Base-by-base conservation (phyloP, 2,797 vertebrate genomes). In the Sandelia bainsii region DNA sequence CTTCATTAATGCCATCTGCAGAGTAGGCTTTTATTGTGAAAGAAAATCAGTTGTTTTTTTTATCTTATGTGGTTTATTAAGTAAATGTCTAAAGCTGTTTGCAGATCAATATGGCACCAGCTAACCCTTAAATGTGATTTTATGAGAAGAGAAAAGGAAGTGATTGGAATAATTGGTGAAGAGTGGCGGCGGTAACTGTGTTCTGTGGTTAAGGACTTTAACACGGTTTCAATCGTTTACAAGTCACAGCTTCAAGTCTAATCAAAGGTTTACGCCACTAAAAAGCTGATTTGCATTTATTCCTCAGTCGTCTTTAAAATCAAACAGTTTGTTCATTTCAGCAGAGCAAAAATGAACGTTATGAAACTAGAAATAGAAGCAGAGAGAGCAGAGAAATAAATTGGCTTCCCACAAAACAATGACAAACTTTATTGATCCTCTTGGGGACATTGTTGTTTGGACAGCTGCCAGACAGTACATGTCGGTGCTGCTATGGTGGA, bases 141-240 rank as follows among this genome's bases (percentile, higher is more conserved):
- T 14, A 70, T 64, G 46, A 27, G 63, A 57, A 73, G 50, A 68
- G 77, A 68, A 50, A 27, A 56, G 11, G 58, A 72, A 68, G 14
- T 52, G 60, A 52, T 39, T 27, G 52, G 62, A 63, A 9, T 27
- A 22, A 72, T 29, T 42, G 17, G 20, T n/a, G 46, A 52, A 17
- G 40, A 54, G 65, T 23, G 6, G 23, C 3, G 6, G 29, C 29
- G 23, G 50, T 48, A 20, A 25, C 62, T 20, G 44, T 22, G 61
- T 23, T 74, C 17, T 2, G 60, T 32, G 62, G 62, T 60, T 56
- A 70, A 73, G 49, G 42, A n/a, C 6, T 34, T 59, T 8, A 65
- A 61, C 40, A 6, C n/a, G 34, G 37, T 68, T 75, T 53, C 63
- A 51, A 20, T 69, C 42, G 25, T 66, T 72, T 6, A 32, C 17